A percentile compares a stretch with the other conserved stretches of the same genome.
These are phyloP conservation scores for Ctenopoma multispine DNA, from an alignment of 2,797 vertebrate genomes.

Conservation along the genomic window DNA sequence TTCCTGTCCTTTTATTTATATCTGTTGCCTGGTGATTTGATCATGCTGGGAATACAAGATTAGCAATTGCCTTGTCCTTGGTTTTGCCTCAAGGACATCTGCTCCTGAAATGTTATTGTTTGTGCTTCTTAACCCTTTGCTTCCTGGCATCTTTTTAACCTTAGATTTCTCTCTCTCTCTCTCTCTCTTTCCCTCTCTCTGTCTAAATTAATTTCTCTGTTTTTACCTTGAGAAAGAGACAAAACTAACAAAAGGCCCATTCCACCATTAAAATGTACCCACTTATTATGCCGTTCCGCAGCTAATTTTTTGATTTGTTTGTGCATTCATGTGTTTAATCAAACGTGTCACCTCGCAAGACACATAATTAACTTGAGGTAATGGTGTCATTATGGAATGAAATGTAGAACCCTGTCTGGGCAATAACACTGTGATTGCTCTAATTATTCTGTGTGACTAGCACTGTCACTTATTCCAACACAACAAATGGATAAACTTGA, in stretches of 20 bases:
- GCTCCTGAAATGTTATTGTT: constrained; percentile 91
- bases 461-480: constrained; percentile 59
- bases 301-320: constrained; percentile 72
- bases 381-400: constrained; percentile 74
- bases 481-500: constrained; percentile 62
- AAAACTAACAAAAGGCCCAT: constrained; percentile 50
- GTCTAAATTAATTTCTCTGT: constrained; percentile 53
- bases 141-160: constrained; percentile 48
- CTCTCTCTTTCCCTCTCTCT: constrained; percentile 9
- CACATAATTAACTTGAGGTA: constrained; percentile 73
- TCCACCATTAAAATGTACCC: constrained; percentile 48
- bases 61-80: constrained; percentile 94
- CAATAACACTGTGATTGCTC: constrained; percentile 67
- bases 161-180: constrained; percentile 35
- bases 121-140: constrained; percentile 87
- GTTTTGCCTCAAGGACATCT: constrained; percentile 94
- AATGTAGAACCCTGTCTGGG: constrained; percentile 64
- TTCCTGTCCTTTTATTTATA: constrained; percentile 97
- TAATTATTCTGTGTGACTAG: constrained; percentile 70
- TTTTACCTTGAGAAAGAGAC: constrained; percentile 53
- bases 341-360: constrained; percentile 69
- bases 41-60: constrained; percentile 96
- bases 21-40: constrained; percentile 96
- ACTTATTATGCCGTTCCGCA: constrained; percentile 47
- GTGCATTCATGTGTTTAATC: constrained; percentile 72